A percentile compares a stretch with the other conserved stretches of the same genome.
phyloP scores from a whole-genome alignment of 1,140 invertebrate species.

The Drosophila sproati region DNA sequence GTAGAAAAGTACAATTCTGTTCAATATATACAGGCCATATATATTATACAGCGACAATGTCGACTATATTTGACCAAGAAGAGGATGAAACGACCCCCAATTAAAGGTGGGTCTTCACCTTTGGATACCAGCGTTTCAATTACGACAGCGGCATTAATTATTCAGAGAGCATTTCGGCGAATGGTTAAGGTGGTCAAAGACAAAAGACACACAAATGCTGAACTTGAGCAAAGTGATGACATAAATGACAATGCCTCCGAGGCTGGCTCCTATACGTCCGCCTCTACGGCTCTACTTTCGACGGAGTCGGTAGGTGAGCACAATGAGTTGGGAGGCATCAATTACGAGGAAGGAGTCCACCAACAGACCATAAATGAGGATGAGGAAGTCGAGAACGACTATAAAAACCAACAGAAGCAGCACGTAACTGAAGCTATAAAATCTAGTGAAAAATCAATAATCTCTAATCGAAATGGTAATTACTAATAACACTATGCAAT shows the following conservation, averaged over 20 bases:
- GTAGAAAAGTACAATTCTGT: constrained; percentile 24
- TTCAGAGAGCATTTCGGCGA: constrained; percentile 67
- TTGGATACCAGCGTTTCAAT: constrained; percentile 40
- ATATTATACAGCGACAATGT: constrained; percentile 60
- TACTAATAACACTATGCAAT: background rate
- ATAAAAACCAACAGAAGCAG: constrained; percentile 39
- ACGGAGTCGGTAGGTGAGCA: constrained; percentile 63
- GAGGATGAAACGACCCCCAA: background rate
- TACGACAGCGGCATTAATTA: constrained; percentile 66
- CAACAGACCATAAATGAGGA: constrained; percentile 69
- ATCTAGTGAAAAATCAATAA: constrained; percentile 41
- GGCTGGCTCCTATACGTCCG: constrained; percentile 71
- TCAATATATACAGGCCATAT: constrained; percentile 52
- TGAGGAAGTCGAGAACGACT: constrained; percentile 68
- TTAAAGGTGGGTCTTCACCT: background rate
- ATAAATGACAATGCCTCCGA: constrained; percentile 70
- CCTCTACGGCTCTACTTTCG: constrained; percentile 70
- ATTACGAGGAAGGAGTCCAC: constrained; percentile 61
- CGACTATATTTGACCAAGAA: constrained; percentile 53
- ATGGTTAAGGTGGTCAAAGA: constrained; percentile 41
- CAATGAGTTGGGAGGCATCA: constrained; percentile 47
- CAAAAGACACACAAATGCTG: constrained; percentile 34
- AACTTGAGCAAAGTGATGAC: constrained; percentile 53
- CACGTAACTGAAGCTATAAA: constrained; percentile 36
- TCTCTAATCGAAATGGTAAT: constrained; percentile 52